phyloP scores from a whole-genome alignment of 1,140 invertebrate genomes.

The Drosophila repletoides region DNA sequence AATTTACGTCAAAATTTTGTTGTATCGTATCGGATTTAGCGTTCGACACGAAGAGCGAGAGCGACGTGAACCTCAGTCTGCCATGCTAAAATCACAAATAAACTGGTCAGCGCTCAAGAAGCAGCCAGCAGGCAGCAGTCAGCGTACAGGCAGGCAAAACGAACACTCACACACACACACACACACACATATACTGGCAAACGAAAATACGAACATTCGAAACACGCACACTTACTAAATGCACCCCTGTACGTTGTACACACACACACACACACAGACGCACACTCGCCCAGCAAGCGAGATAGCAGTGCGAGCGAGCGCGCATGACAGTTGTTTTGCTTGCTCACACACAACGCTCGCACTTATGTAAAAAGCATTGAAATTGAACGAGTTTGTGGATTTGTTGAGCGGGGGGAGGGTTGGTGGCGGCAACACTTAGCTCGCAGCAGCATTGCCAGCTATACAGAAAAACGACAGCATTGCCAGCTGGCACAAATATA shows the following conservation, averaged over 20 bases:
- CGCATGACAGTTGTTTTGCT: slow-evolving; percentile 1
- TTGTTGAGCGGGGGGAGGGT: slow-evolving; percentile 30
- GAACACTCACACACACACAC: neutral
- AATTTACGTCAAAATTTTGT: slow-evolving; percentile 65
- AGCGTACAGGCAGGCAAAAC: slow-evolving; percentile 20
- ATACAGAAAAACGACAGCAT: slow-evolving; percentile 38
- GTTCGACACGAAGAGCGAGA: slow-evolving; percentile 55
- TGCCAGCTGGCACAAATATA: slow-evolving; percentile 57
- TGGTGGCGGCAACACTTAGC: slow-evolving; percentile 32
- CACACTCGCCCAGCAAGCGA: slow-evolving; percentile 7
- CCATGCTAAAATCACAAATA: slow-evolving; percentile 81
- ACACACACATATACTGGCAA: too few relatives aligned
- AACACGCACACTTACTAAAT: slow-evolving; percentile 37
- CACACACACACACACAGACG: slow-evolving; percentile 20
- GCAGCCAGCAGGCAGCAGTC: slow-evolving; percentile 68
- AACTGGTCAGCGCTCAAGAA: slow-evolving; percentile 74
- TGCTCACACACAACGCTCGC: slow-evolving; percentile 43
- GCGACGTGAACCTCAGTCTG: slow-evolving; percentile 72
- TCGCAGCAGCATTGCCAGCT: slow-evolving; percentile 47
- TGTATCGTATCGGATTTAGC: slow-evolving; percentile 50
- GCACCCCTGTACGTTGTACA: slow-evolving; percentile 58
- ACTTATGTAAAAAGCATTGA: slow-evolving; percentile 80
- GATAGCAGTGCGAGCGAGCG: slow-evolving; percentile 11
- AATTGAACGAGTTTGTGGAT: slow-evolving; percentile 75
- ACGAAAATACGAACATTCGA: too few relatives aligned